Percentiles rank a stretch among this genome's conserved stretches.
Conservation (phyloP, 37 sponge, comb jelly and placozoan genomes). For the Theonella swinhoei region DNA sequence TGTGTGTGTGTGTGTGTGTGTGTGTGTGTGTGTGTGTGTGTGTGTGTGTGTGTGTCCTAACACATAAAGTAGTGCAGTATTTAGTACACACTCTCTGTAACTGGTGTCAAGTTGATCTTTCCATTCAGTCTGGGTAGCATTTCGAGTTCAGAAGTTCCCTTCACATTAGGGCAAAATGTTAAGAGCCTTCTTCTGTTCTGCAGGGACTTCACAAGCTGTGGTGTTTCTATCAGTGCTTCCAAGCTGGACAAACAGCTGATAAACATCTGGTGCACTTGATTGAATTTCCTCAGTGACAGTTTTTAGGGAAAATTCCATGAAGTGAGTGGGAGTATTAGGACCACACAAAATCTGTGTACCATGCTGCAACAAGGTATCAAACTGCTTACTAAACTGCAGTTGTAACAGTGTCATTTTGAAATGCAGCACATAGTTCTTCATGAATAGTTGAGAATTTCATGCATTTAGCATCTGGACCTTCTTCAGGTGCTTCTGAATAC, state of each 20-base stretch:
- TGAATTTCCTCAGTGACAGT: neutral
- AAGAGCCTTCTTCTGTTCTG: neutral
- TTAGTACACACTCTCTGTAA: too few species aligned
- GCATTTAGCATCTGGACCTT: neutral
- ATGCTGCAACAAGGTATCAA: neutral
- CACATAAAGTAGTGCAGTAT: too few species aligned
- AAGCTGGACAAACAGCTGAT: conserved; percentile 1
- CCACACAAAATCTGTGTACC: neutral
- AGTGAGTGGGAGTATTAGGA: too few species aligned
- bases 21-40: too few species aligned
- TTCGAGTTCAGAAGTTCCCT: too few species aligned
- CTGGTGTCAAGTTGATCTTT: too few species aligned
- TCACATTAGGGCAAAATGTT: too few species aligned
- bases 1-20: too few species aligned
- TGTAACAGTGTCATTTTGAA: neutral
- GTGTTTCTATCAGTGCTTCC: neutral
- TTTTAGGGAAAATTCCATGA: neutral
- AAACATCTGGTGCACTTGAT: neutral
- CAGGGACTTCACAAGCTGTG: neutral
- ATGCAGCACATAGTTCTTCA: neutral
- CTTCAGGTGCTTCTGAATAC: neutral
- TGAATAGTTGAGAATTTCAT: neutral
- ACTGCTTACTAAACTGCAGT: neutral
- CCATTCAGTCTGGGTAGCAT: too few species aligned
- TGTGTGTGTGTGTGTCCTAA: too few species aligned